These are phyloP conservation scores for Tapera naevia DNA, from an alignment of 2,797 vertebrate species.

Conservation along the genomic window DNA sequence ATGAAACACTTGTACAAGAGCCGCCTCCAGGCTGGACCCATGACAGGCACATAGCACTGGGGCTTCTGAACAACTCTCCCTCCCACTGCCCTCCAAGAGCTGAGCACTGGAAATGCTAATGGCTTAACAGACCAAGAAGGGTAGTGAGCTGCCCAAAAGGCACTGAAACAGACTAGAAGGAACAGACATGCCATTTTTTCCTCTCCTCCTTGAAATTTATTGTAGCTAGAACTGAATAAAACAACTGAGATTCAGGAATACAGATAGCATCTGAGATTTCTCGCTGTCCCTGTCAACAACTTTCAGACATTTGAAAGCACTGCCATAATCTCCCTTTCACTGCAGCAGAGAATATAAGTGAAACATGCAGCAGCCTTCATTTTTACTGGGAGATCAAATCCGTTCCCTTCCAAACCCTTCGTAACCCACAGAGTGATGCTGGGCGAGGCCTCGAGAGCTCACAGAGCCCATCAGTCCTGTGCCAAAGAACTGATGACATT, in stretches of 20 bases:
- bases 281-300: slow-evolving; percentile 43
- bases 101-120: background rate
- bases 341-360: background rate
- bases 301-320: slow-evolving; percentile 17
- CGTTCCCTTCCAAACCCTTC: background rate
- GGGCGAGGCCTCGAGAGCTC: background rate
- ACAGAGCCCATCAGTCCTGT: background rate
- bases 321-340: slow-evolving; percentile 19
- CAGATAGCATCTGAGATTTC: slow-evolving; percentile 41
- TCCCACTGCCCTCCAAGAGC: background rate
- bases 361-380: background rate
- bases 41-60: background rate
- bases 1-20: background rate
- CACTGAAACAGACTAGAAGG: background rate
- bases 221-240: slow-evolving; percentile 29
- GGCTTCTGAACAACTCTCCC: background rate
- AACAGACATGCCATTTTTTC: background rate
- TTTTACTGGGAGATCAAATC: background rate
- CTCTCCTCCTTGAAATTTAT: background rate
- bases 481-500: background rate
- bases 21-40: background rate
- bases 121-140: background rate
- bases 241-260: background rate
- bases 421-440: background rate
- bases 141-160: background rate